Evolutionary conservation across 2,113 vertebrate species (phyloP), one percentile per base, ranked within the genome.

Genomic region (Mus spicilegus): DNA sequence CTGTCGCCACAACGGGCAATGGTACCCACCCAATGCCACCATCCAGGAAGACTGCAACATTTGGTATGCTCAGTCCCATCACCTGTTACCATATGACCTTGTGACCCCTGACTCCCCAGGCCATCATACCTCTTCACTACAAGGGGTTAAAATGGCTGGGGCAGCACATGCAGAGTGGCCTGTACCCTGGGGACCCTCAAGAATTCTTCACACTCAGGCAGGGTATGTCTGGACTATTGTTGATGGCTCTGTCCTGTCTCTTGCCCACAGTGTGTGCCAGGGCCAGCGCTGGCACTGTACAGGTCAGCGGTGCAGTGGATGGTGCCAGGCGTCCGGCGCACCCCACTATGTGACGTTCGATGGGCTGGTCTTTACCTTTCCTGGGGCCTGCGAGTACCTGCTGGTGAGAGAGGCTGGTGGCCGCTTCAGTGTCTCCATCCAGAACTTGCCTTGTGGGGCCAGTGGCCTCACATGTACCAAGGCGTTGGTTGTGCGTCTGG

Each of bases 341-440:
- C 99, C 99, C 0, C 99, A 99, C 98, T 99, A 99, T 20, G 97
- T 99, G 97, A 99, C 99, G 0, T 99, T 99, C 0, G 99, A 99
- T 0, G 99, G 99, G 0, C 98, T 99, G 85, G 96, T 97, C 65
- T 99, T 99, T 98, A 99, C 99, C 89, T 99, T 99, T 98, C 98
- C 98, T 3, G 99, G 99, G 0, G 99, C 99, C 98, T 99, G 99
- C 72, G 99, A 99, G 96, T 99, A 99, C 22, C 96, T 99, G 93
- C 98, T 99, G 97, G 99, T 97, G 0, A 98, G 98, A 0, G 99
- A 99, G 96, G 96, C 49, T 9, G 7, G 80, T 0, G 99, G 99
- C 1, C 98, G 98, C 84, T 99, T 99, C 97, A 97, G 98, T 0
- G 96, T 99, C 92, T 99, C 98, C 0, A 99, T 99, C 0, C 99